Base-by-base conservation (phyloP, 2,888 invertebrate genomes). In the Pollenia griseotomentosa region DNA sequence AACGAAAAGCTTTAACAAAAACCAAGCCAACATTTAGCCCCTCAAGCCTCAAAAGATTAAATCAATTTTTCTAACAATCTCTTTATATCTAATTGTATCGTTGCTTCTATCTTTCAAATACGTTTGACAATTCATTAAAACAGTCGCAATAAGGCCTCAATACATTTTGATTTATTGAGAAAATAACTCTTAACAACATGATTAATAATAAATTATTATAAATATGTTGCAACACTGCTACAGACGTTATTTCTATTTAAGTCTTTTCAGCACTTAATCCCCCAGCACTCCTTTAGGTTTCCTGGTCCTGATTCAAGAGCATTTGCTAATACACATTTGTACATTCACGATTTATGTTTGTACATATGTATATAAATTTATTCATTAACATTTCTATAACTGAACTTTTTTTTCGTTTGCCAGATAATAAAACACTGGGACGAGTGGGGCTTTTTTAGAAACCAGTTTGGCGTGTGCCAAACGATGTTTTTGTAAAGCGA, bases 391-490 rank as follows among this genome's bases (percentile, higher is more conserved):
- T 66, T 71, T 73, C 23, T 59, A 66, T 81, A 81, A 73, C 57
- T 65, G 73, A 81, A 55, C 65, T 82, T 82, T 42, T 59, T 66
- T 14, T 68, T 61, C 5, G 40, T n/a, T 65, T 55, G 55, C 55
- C 51, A 59, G n/a, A 42, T 55, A 48, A 19, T 11, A 70, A 53
- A 33, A 40, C 6, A 33, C 33, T n/a, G 51, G 23, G 33, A 23
- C 40, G 53, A 46, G 2, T 48, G n/a, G 57, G 19, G 63, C 33
- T 46, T 73, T 16, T 63, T 7, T 44, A 59, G 19, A 61, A 87
- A 88, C 87, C 83, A 81, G 87, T 88, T 88, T 88, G 88, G 83
- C 86, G 88, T 85, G 88, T 88, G 88, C 88, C 82, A 83, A 82
- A 79, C 65, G 83, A 87, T 83, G 70, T 80, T 82, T 74, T 51